phyloP scores from a whole-genome alignment of 2,888 invertebrate genomes.

The Protodeltote pygarga region DNA sequence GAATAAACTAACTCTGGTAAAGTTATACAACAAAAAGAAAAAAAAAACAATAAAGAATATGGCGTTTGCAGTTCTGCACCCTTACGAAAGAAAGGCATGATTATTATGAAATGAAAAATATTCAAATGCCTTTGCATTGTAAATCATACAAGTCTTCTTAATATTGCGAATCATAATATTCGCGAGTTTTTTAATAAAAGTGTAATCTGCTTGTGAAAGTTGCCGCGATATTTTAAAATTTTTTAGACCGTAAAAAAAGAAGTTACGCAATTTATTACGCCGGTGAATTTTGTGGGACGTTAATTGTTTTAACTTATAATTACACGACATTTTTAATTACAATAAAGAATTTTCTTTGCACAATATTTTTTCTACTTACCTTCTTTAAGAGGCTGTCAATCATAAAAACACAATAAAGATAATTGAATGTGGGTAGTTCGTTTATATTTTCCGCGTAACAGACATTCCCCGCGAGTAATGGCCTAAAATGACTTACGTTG shows the following conservation, averaged over 20 bases:
- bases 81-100: no score
- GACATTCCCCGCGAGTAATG: no score
- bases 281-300: conserved; percentile 28
- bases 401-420: no score
- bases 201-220: conserved; percentile 47
- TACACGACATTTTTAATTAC: background rate
- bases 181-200: conserved; percentile 56
- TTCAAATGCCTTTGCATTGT: conserved; percentile 12
- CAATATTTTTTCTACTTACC: no score
- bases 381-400: no score
- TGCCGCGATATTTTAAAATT: conserved; percentile 53
- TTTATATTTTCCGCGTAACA: no score
- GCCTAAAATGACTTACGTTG: no score
- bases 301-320: conserved; percentile 36
- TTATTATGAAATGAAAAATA: conserved; percentile 12
- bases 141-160: conserved; percentile 39
- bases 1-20: background rate
- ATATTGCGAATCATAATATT: conserved; percentile 44
- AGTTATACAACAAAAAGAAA: background rate
- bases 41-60: no score
- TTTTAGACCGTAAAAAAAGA: conserved; percentile 51
- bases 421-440: no score
- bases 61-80: no score
- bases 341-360: background rate
- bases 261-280: conserved; percentile 48